These are phyloP conservation scores for Lycocerus yunnanus DNA, from an alignment of 2,888 invertebrate species.

Conservation along the genomic window DNA sequence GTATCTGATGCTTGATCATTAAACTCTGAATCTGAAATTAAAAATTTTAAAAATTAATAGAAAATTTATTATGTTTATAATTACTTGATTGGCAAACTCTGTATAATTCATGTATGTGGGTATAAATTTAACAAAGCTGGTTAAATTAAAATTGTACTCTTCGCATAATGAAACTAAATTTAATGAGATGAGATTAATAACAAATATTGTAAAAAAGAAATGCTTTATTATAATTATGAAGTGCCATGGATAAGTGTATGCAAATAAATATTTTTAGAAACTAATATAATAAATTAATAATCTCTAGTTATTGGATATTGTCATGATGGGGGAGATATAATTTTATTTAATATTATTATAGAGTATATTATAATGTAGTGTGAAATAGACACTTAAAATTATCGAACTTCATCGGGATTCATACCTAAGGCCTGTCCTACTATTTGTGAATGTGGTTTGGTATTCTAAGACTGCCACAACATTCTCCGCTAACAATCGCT, in stretches of 20 bases:
- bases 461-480: too few relatives aligned
- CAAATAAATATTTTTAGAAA: not conserved
- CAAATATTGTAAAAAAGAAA: not conserved
- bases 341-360: too few relatives aligned
- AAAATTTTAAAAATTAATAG: too few relatives aligned
- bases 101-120: constrained; percentile 27
- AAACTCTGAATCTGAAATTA: constrained; percentile 44
- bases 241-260: not conserved
- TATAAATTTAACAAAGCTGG: not conserved
- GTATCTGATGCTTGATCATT: constrained; percentile 48
- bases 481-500: too few relatives aligned
- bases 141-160: too few relatives aligned
- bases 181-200: not conserved
- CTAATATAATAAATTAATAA: not conserved
- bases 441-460: too few relatives aligned
- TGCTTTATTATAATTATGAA: not conserved
- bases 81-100: constrained; percentile 39
- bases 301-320: too few relatives aligned
- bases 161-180: not conserved
- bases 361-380: too few relatives aligned
- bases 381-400: too few relatives aligned
- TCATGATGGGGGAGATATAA: too few relatives aligned
- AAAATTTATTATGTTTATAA: constrained; percentile 14
- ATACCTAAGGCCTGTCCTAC: too few relatives aligned
- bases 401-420: too few relatives aligned